Percentiles rank a stretch among this genome's conserved stretches.
These are phyloP conservation scores for Ficedula albicollis DNA, from an alignment of 2,797 vertebrate species.

Conservation along the genomic window DNA sequence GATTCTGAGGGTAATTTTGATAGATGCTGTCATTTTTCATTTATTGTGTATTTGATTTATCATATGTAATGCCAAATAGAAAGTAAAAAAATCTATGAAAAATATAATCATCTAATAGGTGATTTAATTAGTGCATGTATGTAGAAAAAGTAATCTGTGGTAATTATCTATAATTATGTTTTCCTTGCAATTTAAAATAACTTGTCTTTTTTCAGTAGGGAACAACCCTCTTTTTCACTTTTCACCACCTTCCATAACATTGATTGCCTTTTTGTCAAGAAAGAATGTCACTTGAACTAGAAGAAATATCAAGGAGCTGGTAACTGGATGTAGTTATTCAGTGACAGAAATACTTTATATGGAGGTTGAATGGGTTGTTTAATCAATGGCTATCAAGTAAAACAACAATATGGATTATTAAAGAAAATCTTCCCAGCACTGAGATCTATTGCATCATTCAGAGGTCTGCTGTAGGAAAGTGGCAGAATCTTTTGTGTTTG, in stretches of 20 bases:
- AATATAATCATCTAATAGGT: constrained; percentile 44
- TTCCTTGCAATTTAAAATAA: constrained; percentile 60
- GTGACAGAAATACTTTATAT: background rate
- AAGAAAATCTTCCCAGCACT: background rate
- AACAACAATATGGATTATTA: background rate
- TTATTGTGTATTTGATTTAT: constrained; percentile 33
- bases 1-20: constrained; percentile 27
- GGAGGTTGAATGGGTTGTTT: background rate
- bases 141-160: constrained; percentile 56
- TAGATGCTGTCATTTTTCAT: constrained; percentile 24
- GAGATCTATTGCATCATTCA: background rate
- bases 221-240: constrained; percentile 36
- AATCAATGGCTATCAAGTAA: background rate
- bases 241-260: background rate
- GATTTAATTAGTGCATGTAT: constrained; percentile 67
- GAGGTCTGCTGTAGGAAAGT: background rate
- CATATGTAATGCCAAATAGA: background rate
- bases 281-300: background rate
- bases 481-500: background rate
- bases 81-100: constrained; percentile 32
- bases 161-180: constrained; percentile 67
- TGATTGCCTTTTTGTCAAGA: constrained; percentile 14
- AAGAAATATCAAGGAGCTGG: background rate
- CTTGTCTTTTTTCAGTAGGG: constrained; percentile 46
- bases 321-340: background rate